These are phyloP conservation scores for Micromussa lordhowensis DNA, from an alignment of 92 coral and sea anemone species.

Conservation along the genomic window DNA sequence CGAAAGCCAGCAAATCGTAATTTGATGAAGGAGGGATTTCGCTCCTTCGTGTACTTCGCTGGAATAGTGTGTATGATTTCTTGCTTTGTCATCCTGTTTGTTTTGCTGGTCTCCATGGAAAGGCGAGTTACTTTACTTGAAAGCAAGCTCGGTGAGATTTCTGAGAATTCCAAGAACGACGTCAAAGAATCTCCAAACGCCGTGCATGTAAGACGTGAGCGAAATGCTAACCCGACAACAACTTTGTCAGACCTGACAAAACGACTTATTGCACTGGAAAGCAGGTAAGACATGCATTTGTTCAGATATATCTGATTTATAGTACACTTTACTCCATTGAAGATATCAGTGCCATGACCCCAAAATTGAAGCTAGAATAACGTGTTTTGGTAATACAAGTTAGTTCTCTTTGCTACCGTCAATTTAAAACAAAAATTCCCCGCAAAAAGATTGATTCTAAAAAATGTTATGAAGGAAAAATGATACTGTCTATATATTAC, in stretches of 20 bases:
- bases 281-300: not conserved
- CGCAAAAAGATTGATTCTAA: too few relatives aligned
- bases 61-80: not conserved
- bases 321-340: too few relatives aligned
- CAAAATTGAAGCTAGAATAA: too few relatives aligned
- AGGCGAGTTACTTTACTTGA: not conserved
- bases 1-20: not conserved
- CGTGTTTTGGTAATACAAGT: too few relatives aligned
- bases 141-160: not conserved
- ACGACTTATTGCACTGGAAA: not conserved
- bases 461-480: too few relatives aligned
- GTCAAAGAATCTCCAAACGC: not conserved
- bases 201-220: conserved; percentile 1
- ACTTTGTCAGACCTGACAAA: conserved; percentile 13
- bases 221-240: not conserved
- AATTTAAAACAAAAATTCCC: too few relatives aligned
- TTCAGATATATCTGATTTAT: not conserved
- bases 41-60: not conserved
- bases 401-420: too few relatives aligned
- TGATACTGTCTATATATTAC: too few relatives aligned
- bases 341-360: too few relatives aligned
- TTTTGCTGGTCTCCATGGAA: not conserved
- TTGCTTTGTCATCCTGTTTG: not conserved
- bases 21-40: not conserved
- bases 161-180: not conserved